Percentiles rank a stretch among this genome's conserved stretches.
phyloP scores from a whole-genome alignment of 1,140 invertebrate species.

The Neodiprion fabricii region DNA sequence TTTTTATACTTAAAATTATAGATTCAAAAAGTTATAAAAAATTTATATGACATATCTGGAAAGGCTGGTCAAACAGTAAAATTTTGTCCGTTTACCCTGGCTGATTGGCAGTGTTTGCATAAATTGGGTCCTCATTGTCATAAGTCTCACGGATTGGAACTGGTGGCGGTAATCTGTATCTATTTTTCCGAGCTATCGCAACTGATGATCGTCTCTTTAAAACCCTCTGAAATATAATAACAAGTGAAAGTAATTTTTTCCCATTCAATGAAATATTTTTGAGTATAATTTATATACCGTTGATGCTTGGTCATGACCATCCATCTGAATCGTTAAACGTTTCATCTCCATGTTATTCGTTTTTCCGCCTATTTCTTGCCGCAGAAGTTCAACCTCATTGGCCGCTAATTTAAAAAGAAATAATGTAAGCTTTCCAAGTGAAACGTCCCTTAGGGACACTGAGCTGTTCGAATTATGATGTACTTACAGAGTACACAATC shows the following conservation, averaged over 20 bases:
- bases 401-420: too few species aligned
- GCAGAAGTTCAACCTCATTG: too few species aligned
- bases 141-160: constrained; percentile 18
- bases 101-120: constrained; percentile 22
- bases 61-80: background rate
- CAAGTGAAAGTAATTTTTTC: background rate
- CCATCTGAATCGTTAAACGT: too few species aligned
- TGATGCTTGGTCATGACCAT: background rate
- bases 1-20: too few species aligned
- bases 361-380: too few species aligned
- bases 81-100: background rate
- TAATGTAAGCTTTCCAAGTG: too few species aligned
- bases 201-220: constrained; percentile 31
- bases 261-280: background rate
- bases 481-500: constrained; percentile 56
- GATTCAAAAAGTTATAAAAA: background rate
- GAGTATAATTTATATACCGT: background rate
- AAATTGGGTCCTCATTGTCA: constrained; percentile 26
- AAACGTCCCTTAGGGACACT: too few species aligned
- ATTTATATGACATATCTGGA: background rate
- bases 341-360: too few species aligned
- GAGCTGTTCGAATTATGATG: background rate
- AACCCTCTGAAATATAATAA: constrained; percentile 22
- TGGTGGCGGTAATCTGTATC: constrained; percentile 25
- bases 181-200: constrained; percentile 29